Percentiles rank a stretch among this genome's conserved stretches.
Evolutionary conservation across 2,113 vertebrate species (phyloP).

Genomic region (Dicerorhinus sumatrensis): DNA sequence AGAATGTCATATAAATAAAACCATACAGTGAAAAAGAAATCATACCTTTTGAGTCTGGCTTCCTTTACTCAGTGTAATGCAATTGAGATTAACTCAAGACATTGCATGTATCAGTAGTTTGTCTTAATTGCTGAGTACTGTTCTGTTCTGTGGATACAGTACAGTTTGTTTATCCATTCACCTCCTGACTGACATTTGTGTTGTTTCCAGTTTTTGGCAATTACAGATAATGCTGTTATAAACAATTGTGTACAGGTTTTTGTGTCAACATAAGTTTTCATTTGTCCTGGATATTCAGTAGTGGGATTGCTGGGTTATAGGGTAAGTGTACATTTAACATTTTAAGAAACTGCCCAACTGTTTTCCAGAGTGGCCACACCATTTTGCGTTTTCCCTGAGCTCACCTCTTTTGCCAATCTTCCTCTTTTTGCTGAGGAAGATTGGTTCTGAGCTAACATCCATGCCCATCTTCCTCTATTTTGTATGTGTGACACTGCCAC

Average conservation of each 20-base stretch:
- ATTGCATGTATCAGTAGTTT: background rate
- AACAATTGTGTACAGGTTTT: background rate
- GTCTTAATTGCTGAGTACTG: background rate
- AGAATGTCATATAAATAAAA: background rate
- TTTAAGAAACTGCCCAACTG: background rate
- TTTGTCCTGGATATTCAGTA: background rate
- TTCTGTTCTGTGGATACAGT: background rate
- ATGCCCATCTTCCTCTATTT: no score
- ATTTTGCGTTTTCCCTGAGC: background rate
- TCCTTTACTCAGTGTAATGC: background rate
- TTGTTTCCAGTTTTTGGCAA: background rate
- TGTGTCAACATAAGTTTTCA: background rate
- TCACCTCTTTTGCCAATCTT: no score
- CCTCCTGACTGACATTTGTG: background rate
- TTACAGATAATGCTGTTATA: background rate
- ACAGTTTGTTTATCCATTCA: background rate
- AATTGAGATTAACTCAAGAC: background rate
- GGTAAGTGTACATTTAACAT: background rate
- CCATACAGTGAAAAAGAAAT: background rate
- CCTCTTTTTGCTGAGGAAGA: no score
- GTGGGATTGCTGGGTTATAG: background rate
- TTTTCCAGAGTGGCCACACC: background rate
- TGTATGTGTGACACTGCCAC: no score
- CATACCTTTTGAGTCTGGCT: background rate
- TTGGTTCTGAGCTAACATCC: no score